A percentile compares a stretch with the other conserved stretches of the same genome.
Conservation (phyloP, 2,113 vertebrate species). For the Bucco capensis region DNA sequence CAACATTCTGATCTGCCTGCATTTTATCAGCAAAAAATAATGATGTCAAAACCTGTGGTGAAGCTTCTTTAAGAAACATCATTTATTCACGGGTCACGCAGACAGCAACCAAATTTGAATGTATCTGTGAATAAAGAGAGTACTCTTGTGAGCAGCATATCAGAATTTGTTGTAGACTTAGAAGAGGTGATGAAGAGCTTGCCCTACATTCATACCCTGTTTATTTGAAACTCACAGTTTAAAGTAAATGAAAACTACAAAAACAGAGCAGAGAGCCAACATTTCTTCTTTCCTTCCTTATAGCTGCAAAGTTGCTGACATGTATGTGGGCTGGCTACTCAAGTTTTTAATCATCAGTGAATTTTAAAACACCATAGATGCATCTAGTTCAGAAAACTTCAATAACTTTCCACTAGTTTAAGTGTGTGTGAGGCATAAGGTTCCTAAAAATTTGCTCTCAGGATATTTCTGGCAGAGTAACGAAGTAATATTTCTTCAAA, state of each 20-base stretch:
- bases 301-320: not conserved
- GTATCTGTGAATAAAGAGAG: not conserved
- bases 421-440: not conserved
- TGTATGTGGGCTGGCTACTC: not conserved
- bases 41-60: not conserved
- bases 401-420: not conserved
- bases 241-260: not conserved
- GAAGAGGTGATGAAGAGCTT: not conserved
- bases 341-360: not conserved
- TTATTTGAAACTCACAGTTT: not conserved
- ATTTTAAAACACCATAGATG: not conserved
- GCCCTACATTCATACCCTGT: not conserved
- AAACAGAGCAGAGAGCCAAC: not conserved
- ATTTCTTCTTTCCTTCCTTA: not conserved
- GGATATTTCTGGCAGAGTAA: not conserved
- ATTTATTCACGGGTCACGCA: not conserved
- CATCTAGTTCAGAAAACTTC: not conserved
- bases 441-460: not conserved
- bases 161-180: not conserved
- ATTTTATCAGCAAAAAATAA: slow-evolving; percentile 3
- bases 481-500: not conserved
- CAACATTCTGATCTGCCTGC: not conserved
- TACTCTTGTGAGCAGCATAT: not conserved
- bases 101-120: not conserved
- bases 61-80: not conserved